Percentiles rank a stretch among this genome's conserved stretches.
Evolutionary conservation across 2,797 vertebrate species (phyloP).

Genomic region (Ataeniobius toweri): DNA sequence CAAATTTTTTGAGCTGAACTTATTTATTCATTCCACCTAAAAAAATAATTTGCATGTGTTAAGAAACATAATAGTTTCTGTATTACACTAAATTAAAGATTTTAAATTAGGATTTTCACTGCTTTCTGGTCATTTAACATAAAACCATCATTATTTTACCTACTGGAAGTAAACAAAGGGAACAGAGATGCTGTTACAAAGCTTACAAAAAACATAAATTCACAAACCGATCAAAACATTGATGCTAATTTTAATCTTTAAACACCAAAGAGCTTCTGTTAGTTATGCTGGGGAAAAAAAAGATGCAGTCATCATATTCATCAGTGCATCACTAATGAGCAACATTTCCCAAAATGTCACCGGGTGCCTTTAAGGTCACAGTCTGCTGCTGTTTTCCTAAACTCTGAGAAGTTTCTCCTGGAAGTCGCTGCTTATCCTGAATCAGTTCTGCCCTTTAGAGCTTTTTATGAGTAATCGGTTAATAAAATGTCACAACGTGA

Average conservation of each 20-base stretch:
- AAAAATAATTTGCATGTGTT: background rate
- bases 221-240: background rate
- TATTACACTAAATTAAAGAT: too few relatives aligned
- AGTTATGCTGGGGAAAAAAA: background rate
- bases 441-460: conserved; percentile 12
- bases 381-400: background rate
- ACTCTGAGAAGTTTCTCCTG: background rate
- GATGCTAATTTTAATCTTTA: background rate
- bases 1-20: too few relatives aligned
- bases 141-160: background rate
- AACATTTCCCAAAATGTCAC: conserved; percentile 18
- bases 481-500: background rate
- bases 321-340: conserved; percentile 2
- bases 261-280: background rate
- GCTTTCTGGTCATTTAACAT: background rate
- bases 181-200: too few relatives aligned
- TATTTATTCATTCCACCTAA: too few relatives aligned
- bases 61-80: background rate
- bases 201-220: background rate
- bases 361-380: background rate
- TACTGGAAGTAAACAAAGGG: background rate
- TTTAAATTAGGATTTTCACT: background rate
- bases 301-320: conserved; percentile 2
- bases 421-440: conserved; percentile 10
- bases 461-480: conserved; percentile 21